Conservation (phyloP, 2,113 vertebrate genomes). For the Ondatra zibethicus region DNA sequence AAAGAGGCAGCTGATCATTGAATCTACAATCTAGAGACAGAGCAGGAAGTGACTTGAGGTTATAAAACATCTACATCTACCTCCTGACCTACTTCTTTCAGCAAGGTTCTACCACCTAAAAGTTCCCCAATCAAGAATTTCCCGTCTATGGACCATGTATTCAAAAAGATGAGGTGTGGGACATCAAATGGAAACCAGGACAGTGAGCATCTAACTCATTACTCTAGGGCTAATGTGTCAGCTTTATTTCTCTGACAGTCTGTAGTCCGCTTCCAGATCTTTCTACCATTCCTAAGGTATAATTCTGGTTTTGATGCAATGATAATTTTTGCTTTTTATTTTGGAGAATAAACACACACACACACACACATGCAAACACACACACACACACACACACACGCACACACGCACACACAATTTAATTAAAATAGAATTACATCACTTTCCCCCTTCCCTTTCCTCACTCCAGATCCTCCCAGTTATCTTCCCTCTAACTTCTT, state of each 20-base stretch:
- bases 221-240: not conserved
- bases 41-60: not conserved
- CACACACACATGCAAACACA: not conserved
- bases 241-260: not conserved
- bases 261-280: not conserved
- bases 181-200: not conserved
- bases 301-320: not conserved
- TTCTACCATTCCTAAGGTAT: not conserved
- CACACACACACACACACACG: too few species aligned
- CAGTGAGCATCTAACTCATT: not conserved
- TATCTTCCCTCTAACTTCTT: too few species aligned
- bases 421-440: too few species aligned
- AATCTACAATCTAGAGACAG: not conserved
- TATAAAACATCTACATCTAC: not conserved
- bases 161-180: not conserved
- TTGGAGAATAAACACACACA: not conserved
- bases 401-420: too few species aligned
- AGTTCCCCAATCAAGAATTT: not conserved
- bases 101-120: not conserved
- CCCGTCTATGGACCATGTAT: not conserved
- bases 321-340: not conserved
- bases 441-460: too few species aligned
- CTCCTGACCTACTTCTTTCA: not conserved
- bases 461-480: too few species aligned
- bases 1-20: too few species aligned